phyloP scores from a whole-genome alignment of 2,888 invertebrate species.

The Perizoma affinitatum region DNA sequence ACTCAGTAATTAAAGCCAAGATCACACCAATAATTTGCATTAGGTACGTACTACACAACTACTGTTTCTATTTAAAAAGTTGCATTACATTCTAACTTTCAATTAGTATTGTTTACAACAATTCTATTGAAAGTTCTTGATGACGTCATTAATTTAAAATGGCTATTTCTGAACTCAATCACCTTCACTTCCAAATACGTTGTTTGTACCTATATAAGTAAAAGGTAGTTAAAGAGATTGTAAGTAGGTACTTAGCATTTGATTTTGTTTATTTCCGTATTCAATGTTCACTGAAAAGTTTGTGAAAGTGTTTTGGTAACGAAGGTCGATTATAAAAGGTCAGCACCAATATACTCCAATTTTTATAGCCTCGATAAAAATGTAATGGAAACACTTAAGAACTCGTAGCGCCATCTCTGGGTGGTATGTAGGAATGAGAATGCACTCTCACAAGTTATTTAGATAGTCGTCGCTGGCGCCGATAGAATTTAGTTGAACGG shows the following conservation, averaged over 20 bases:
- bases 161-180: slow-evolving; percentile 49
- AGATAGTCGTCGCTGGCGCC: not conserved
- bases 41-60: too few species aligned
- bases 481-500: slow-evolving; percentile 5
- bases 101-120: not conserved
- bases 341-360: slow-evolving; percentile 40
- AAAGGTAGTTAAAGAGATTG: slow-evolving; percentile 62
- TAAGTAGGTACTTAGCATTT: slow-evolving; percentile 39
- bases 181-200: slow-evolving; percentile 63
- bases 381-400: slow-evolving; percentile 12
- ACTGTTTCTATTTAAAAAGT: too few species aligned
- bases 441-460: not conserved
- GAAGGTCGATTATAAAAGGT: slow-evolving; percentile 64
- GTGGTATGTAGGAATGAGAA: not conserved
- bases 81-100: too few species aligned
- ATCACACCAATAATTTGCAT: too few species aligned
- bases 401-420: slow-evolving; percentile 57
- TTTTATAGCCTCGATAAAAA: slow-evolving; percentile 33
- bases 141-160: slow-evolving; percentile 32
- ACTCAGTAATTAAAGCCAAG: too few species aligned
- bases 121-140: slow-evolving; percentile 28
- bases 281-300: slow-evolving; percentile 63
- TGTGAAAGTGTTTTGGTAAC: slow-evolving; percentile 67
- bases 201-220: slow-evolving; percentile 40
- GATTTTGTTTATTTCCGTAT: slow-evolving; percentile 61